Percentiles rank a stretch among this genome's conserved stretches.
Conservation (phyloP, 2,888 invertebrate species). For the Nudaria mundana region DNA sequence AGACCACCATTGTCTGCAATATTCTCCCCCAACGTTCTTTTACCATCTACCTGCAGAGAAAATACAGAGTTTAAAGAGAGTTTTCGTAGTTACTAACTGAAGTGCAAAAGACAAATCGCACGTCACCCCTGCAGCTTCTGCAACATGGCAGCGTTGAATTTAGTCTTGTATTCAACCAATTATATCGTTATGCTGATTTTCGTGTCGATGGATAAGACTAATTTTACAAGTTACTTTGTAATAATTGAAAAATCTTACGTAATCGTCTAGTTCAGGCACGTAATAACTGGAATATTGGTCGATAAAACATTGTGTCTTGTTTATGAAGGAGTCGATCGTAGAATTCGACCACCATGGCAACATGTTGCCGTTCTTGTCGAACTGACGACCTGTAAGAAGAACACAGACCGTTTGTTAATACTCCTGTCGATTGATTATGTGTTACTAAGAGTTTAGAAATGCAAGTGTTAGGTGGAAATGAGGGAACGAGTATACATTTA, state of each 20-base stretch:
- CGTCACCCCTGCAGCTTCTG: too few relatives aligned
- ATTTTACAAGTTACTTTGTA: too few relatives aligned
- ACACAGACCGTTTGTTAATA: not conserved
- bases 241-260: slow-evolving; percentile 68
- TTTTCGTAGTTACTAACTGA: too few relatives aligned
- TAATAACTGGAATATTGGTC: slow-evolving; percentile 89
- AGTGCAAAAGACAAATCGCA: too few relatives aligned
- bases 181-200: too few relatives aligned
- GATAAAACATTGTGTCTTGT: slow-evolving; percentile 91
- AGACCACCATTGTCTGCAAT: slow-evolving; percentile 93
- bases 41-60: slow-evolving; percentile 84
- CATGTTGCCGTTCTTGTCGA: slow-evolving; percentile 91
- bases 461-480: too few relatives aligned
- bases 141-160: too few relatives aligned
- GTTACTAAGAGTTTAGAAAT: too few relatives aligned
- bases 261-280: slow-evolving; percentile 81
- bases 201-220: too few relatives aligned
- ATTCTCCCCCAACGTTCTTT: slow-evolving; percentile 89
- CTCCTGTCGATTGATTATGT: too few relatives aligned
- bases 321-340: slow-evolving; percentile 88
- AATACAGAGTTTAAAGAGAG: not conserved
- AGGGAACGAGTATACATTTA: too few relatives aligned
- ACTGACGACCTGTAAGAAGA: slow-evolving; percentile 84
- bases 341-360: slow-evolving; percentile 94
- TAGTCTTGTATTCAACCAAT: too few relatives aligned